These are phyloP conservation scores for Porites rus DNA, from an alignment of 92 coral and sea anemone genomes.

Conservation along the genomic window DNA sequence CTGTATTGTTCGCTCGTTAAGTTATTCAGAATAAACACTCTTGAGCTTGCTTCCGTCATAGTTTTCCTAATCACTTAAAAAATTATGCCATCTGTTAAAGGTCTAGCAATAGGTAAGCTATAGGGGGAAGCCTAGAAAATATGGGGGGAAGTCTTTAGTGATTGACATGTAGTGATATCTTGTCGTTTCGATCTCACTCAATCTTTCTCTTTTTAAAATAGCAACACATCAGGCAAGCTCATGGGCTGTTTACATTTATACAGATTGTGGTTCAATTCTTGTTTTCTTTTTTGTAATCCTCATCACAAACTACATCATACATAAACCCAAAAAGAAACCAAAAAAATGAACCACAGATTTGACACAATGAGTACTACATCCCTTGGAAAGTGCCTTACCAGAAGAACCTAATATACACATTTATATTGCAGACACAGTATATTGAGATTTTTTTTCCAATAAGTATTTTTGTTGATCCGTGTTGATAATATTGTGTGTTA, in stretches of 20 bases:
- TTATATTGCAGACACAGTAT: conserved; percentile 18
- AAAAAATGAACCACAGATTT: no score
- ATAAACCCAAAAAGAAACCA: not conserved
- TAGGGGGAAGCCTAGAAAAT: not conserved
- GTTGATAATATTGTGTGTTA: conserved; percentile 5
- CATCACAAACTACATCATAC: not conserved
- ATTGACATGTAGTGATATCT: no score
- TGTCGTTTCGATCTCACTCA: no score
- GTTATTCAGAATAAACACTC: not conserved
- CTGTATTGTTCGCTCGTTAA: not conserved
- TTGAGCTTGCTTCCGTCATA: conserved; percentile 5
- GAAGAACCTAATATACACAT: not conserved
- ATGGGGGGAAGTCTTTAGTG: not conserved
- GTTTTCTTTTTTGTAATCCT: no score
- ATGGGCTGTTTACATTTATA: no score
- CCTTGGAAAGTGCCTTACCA: no score
- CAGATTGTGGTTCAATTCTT: no score
- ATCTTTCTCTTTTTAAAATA: no score
- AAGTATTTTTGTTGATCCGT: not conserved
- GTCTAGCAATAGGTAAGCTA: not conserved
- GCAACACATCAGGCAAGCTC: no score
- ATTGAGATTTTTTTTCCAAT: conserved; percentile 15
- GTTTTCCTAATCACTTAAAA: not conserved
- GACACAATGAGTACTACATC: no score
- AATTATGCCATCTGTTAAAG: not conserved